phyloP scores from a whole-genome alignment of 2,888 invertebrate species.

The Pocota personata region DNA sequence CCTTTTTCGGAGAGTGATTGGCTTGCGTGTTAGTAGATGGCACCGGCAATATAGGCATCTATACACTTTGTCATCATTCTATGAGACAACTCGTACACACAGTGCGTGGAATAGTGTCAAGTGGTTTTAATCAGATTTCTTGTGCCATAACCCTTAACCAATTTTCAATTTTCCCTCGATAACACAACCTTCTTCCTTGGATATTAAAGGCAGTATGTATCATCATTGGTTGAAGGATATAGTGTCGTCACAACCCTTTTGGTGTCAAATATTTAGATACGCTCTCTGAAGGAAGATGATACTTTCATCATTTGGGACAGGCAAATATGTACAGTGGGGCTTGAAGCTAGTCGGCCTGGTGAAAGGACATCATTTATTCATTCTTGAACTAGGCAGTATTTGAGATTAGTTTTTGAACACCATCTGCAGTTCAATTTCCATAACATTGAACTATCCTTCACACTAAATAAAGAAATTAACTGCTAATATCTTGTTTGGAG shows the following conservation, averaged over 20 bases:
- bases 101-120: constrained; percentile 56
- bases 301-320: constrained; percentile 13
- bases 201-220: constrained; percentile 1
- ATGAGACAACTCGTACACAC: background rate
- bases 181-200: constrained; percentile 9
- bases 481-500: too few relatives aligned
- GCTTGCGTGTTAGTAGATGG: constrained; percentile 15
- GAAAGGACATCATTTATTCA: background rate
- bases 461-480: too few relatives aligned
- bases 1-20: constrained; percentile 34
- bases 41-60: constrained; percentile 3
- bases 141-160: constrained; percentile 68
- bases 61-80: constrained; percentile 43
- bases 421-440: too few relatives aligned
- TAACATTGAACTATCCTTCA: too few relatives aligned
- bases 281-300: constrained; percentile 38
- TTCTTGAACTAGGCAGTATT: too few relatives aligned
- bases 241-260: constrained; percentile 58
- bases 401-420: too few relatives aligned
- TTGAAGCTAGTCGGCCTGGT: background rate
- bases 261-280: constrained; percentile 71
- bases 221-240: constrained; percentile 41
- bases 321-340: constrained; percentile 13
- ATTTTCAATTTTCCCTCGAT: constrained; percentile 61
- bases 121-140: constrained; percentile 73